A percentile compares a stretch with the other conserved stretches of the same genome.
Conservation (phyloP, 2,888 invertebrate species). For the Meloe dianella region DNA sequence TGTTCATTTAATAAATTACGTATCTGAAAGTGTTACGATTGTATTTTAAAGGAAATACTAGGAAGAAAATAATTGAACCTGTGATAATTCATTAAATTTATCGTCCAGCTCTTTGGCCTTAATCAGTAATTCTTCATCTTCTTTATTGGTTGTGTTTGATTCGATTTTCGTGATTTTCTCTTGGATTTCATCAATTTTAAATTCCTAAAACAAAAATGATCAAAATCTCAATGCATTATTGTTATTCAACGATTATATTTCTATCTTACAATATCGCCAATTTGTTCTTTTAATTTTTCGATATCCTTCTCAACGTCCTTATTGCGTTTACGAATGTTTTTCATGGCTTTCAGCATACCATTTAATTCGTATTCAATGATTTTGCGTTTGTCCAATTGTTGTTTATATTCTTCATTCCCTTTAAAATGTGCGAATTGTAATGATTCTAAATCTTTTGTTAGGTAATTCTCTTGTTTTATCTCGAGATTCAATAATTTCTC, state of each 20-base stretch:
- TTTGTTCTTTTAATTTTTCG: conserved; percentile 64
- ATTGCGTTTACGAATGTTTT: conserved; percentile 61
- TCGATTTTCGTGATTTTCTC: conserved; percentile 55
- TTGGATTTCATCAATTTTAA: conserved; percentile 59
- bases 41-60: not conserved
- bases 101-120: conserved; percentile 48
- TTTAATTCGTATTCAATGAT: conserved; percentile 64
- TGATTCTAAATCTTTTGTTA: conserved; percentile 61
- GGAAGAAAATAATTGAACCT: not conserved
- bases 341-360: conserved; percentile 59
- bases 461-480: conserved; percentile 61
- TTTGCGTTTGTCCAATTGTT: conserved; percentile 61
- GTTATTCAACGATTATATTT: too few species aligned
- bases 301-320: conserved; percentile 60
- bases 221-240: too few species aligned
- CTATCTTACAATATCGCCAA: conserved; percentile 68
- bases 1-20: conserved; percentile 61
- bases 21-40: conserved; percentile 38
- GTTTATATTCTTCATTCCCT: conserved; percentile 60
- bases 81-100: conserved; percentile 57
- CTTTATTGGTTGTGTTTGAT: conserved; percentile 49
- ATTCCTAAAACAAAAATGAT: too few species aligned
- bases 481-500: conserved; percentile 68
- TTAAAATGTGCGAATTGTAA: conserved; percentile 62
- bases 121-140: conserved; percentile 32